Base-by-base conservation (phyloP, 2,888 invertebrate species). In the Agonum fuliginosum region DNA sequence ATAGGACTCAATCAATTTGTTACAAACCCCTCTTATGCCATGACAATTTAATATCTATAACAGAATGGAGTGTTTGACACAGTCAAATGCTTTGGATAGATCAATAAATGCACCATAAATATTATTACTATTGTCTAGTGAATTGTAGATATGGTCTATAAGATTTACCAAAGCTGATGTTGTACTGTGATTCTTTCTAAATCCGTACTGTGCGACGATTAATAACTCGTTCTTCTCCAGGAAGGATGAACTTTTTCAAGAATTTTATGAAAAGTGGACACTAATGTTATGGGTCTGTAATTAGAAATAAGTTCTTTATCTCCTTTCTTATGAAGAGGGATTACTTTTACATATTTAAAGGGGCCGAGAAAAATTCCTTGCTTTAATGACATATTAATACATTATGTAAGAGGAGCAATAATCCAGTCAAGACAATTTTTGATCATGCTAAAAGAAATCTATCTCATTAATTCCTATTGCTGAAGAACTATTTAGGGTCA, bases 221-320 rank as follows among this genome's bases (percentile, higher is more conserved):
- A 41, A 41, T 41, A 41, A 51, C 19, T 51, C 22, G n/a, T 4
- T 41, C 41, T 41, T 41, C 12, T 41, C 41, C 41, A 41, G 41
- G 41, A 41, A 41, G 4, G 41, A 41, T 41, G 19, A 17, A 48
- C 46, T 48, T 48, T 48, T 48, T 48, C 46, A 48, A 48, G 17
- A 17, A 48, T 17, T 48, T 19, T 48, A 48, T 48, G 17, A 14
- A 14, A 48, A 17, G 46, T 48, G 2, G 46, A 48, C 17, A 48
- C 46, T 5, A 48, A 4, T 4, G 17, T 17, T 30, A 17, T 48
- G 2, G 46, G 46, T 19, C 51, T 51, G n/a, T 51, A 51, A 51
- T 51, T 51, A 22, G 20, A 51, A n/a, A 51, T 22, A 22, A n/a
- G 12, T 22, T 19, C 22, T 22, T 51, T 20, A 51, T 51, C 51